Evolutionary conservation across 2,113 vertebrate genomes (phyloP).

Genomic region (Gyps fulvus): DNA sequence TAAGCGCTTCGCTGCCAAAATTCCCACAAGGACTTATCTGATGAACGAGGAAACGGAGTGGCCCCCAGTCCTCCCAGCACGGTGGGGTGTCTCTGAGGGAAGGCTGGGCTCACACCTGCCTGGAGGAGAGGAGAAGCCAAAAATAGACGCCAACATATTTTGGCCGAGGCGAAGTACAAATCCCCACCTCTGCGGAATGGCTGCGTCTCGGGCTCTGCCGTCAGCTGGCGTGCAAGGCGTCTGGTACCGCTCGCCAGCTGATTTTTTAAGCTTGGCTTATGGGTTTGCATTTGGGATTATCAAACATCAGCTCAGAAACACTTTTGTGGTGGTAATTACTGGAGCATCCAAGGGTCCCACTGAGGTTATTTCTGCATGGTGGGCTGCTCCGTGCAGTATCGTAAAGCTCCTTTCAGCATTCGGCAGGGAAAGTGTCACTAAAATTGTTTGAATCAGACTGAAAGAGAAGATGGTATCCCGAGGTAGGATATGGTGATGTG

Average conservation of each 20-base stretch:
- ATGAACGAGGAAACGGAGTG: background rate
- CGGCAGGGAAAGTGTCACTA: background rate
- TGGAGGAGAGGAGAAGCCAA: background rate
- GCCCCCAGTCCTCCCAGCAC: background rate
- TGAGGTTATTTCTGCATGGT: background rate
- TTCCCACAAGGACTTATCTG: background rate
- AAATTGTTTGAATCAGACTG: background rate
- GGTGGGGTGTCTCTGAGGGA: background rate
- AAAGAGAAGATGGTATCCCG: background rate
- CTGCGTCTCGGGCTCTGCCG: background rate
- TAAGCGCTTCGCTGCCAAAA: background rate
- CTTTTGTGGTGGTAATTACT: background rate
- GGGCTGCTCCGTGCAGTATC: background rate
- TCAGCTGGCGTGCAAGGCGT: no score
- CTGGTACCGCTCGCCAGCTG: background rate
- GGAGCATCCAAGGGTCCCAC: background rate
- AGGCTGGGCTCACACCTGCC: background rate
- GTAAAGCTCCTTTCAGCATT: background rate
- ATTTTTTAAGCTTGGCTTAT: background rate
- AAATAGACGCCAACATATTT: background rate
- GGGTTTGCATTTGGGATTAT: background rate
- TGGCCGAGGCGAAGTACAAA: background rate
- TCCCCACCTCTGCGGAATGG: background rate
- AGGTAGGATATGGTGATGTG: background rate
- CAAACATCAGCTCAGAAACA: accelerated